A percentile compares a stretch with the other conserved stretches of the same genome.
phyloP scores from a whole-genome alignment of 2,797 vertebrate genomes.

The Syngnathus acus region DNA sequence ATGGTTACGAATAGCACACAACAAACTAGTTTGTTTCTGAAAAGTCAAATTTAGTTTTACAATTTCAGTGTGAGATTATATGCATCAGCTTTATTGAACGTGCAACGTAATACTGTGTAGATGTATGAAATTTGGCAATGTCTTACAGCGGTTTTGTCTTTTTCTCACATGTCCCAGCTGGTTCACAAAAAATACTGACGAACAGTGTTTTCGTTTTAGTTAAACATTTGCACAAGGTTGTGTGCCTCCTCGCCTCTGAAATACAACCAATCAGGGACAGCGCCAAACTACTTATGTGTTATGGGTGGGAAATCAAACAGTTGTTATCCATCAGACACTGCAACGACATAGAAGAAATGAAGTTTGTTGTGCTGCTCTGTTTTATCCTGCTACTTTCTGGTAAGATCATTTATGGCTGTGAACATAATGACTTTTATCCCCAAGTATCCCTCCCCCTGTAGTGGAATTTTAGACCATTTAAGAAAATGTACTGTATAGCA shows the following conservation, averaged over 20 bases:
- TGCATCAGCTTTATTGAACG: not conserved
- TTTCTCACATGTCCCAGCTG: not conserved
- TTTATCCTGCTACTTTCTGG: slow-evolving; percentile 33
- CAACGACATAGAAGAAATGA: slow-evolving; percentile 24
- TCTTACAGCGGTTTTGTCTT: not conserved
- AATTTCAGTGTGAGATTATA: not conserved
- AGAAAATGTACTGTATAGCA: not conserved
- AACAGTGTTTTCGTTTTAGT: not conserved
- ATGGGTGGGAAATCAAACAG: slow-evolving; percentile 16
- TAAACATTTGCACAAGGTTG: not conserved
- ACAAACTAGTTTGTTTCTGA: not conserved
- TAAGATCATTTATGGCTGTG: slow-evolving; percentile 17
- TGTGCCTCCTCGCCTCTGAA: not conserved
- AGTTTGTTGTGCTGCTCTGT: slow-evolving; percentile 15
- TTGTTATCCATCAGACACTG: slow-evolving; percentile 13
- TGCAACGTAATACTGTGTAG: not conserved
- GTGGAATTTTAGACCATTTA: not conserved
- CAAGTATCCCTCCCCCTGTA: too few species aligned
- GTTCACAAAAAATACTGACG: not conserved
- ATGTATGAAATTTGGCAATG: not conserved
- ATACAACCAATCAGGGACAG: slow-evolving; percentile 5
- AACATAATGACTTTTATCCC: not conserved
- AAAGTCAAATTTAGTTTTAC: too few species aligned
- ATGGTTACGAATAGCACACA: too few species aligned
- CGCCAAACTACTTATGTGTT: not conserved